A percentile compares a stretch with the other conserved stretches of the same genome.
These are phyloP conservation scores for Nemotelus nigrinus DNA, from an alignment of 2,888 invertebrate species.

Conservation along the genomic window DNA sequence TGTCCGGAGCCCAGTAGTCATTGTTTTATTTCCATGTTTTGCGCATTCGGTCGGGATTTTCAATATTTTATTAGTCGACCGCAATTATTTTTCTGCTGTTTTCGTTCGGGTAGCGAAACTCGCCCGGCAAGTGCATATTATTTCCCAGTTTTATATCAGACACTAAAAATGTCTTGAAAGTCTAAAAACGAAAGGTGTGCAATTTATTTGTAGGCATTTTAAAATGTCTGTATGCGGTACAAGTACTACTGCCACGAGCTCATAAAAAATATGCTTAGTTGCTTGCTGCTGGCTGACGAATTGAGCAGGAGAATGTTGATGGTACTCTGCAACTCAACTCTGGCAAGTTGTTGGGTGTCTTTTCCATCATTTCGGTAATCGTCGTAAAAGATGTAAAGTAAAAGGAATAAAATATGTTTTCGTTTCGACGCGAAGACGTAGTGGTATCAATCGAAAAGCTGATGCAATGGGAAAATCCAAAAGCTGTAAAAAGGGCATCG, in stretches of 20 bases:
- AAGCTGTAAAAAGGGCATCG: neutral
- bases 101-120: neutral
- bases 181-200: neutral
- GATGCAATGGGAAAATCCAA: neutral
- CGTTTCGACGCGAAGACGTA: no score
- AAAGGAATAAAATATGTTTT: slow-evolving; percentile 12
- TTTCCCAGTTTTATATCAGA: no score
- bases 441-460: no score
- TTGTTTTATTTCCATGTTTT: neutral
- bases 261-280: slow-evolving; percentile 1
- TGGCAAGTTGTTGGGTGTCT: neutral
- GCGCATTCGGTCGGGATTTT: neutral
- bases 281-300: neutral
- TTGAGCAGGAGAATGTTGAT: no score
- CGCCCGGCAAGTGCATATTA: neutral
- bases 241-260: no score
- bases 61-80: slow-evolving; percentile 1
- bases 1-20: neutral
- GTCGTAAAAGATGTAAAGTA: slow-evolving; percentile 22
- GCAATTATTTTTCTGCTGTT: slow-evolving; percentile 20
- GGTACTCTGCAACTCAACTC: no score
- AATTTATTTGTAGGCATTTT: slow-evolving; percentile 18
- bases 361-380: neutral
- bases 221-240: neutral
- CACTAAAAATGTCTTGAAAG: no score